Evolutionary conservation across 2,888 invertebrate genomes (phyloP).

Genomic region (Pterobdella sp.): DNA sequence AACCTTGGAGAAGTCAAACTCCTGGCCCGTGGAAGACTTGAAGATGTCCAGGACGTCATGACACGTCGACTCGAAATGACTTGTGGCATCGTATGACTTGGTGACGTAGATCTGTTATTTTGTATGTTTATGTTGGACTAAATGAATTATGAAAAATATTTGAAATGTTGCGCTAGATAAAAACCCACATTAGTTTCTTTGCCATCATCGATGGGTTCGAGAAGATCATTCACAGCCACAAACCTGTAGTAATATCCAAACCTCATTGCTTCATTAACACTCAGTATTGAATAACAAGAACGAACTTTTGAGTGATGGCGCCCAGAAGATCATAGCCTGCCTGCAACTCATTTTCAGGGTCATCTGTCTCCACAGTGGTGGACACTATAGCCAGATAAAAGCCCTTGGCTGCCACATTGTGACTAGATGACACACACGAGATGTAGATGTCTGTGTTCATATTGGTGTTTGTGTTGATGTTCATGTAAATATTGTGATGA

Average conservation of each 20-base stretch:
- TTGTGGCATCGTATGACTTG: conserved; percentile 94
- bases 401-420: conserved; percentile 72
- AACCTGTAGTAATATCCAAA: conserved; percentile 50
- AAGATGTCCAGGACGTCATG: conserved; percentile 93
- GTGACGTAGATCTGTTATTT: conserved; percentile 68
- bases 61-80: conserved; percentile 98
- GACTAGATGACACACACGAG: conserved; percentile 89
- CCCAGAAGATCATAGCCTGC: conserved; percentile 86
- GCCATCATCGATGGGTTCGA: conserved; percentile 83
- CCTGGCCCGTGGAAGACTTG: conserved; percentile 86
- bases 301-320: conserved; percentile 76
- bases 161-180: background rate
- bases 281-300: too few relatives aligned
- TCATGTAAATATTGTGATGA: background rate
- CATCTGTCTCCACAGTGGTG: conserved; percentile 90
- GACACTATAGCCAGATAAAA: conserved; percentile 90
- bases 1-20: conserved; percentile 95
- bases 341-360: conserved; percentile 88
- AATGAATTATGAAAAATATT: background rate
- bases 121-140: background rate
- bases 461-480: background rate
- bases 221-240: conserved; percentile 65
- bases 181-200: conserved; percentile 55
- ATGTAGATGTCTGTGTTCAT: conserved; percentile 82
- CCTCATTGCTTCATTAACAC: background rate